Conservation (phyloP, 2,888 invertebrate genomes). For the Pristionchus japonicus region DNA sequence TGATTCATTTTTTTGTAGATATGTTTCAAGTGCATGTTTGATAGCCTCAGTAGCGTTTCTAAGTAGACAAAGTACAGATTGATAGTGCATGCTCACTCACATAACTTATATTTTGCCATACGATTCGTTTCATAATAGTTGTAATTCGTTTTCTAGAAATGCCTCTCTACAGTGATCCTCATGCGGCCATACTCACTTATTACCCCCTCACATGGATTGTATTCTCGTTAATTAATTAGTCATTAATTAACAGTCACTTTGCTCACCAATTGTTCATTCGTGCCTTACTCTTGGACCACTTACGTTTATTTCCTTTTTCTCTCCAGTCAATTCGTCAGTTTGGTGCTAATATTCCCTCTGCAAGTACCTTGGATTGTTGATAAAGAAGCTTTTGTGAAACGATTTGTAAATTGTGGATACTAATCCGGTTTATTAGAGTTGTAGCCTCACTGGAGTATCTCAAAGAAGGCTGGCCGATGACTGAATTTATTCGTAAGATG, state of each 20-base stretch:
- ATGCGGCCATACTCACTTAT: conserved; percentile 20
- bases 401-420: no score
- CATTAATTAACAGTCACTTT: no score
- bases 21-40: background rate
- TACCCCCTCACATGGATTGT: background rate
- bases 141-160: background rate
- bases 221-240: no score
- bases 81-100: background rate
- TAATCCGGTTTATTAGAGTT: background rate
- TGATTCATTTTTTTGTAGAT: background rate
- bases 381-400: background rate
- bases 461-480: no score
- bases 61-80: background rate
- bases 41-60: conserved; percentile 18
- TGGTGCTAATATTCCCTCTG: background rate
- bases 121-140: conserved; percentile 26
- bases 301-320: background rate
- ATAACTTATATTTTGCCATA: conserved; percentile 24
- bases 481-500: no score
- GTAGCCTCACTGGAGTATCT: background rate
- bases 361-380: background rate
- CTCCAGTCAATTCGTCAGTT: background rate
- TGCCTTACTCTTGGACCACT: conserved; percentile 16
- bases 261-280: background rate
- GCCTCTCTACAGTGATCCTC: background rate